Evolutionary conservation across 1,140 invertebrate genomes (phyloP).

Genomic region (Varroa destructor): DNA sequence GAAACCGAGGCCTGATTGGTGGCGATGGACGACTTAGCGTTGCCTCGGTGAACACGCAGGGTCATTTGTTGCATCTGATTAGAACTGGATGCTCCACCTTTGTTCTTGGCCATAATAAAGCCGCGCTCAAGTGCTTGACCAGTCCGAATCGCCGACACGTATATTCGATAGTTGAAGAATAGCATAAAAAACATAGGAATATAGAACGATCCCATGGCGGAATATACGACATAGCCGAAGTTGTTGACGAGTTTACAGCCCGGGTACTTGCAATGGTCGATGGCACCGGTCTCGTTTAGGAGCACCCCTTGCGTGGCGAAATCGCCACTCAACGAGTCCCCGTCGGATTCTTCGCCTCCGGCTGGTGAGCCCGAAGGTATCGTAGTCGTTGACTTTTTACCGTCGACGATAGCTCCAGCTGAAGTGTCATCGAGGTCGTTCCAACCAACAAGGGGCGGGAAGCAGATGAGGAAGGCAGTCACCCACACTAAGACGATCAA

Average conservation of each 20-base stretch:
- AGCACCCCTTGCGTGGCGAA: not conserved
- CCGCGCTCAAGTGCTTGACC: slow-evolving; percentile 65
- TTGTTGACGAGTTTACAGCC: slow-evolving; percentile 75
- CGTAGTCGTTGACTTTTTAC: slow-evolving; percentile 17
- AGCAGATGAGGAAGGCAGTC: slow-evolving; percentile 86
- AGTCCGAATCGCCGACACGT: slow-evolving; percentile 73
- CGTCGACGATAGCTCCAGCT: slow-evolving; percentile 14
- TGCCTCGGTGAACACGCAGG: slow-evolving; percentile 72
- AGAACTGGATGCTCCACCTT: slow-evolving; percentile 37
- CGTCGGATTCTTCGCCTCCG: not conserved
- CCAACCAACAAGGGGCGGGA: slow-evolving; percentile 86
- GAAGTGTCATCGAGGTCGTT: slow-evolving; percentile 48
- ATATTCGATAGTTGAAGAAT: slow-evolving; percentile 92
- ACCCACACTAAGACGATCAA: slow-evolving; percentile 84
- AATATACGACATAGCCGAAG: slow-evolving; percentile 64
- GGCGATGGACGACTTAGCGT: slow-evolving; percentile 36
- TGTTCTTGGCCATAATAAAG: slow-evolving; percentile 71
- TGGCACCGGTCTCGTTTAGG: not conserved
- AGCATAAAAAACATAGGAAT: slow-evolving; percentile 90
- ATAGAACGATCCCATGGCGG: slow-evolving; percentile 85
- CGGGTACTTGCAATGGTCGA: slow-evolving; percentile 29
- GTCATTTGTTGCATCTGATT: slow-evolving; percentile 67
- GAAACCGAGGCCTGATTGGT: slow-evolving; percentile 30
- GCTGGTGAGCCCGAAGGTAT: not conserved
- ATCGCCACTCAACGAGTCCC: not conserved